A percentile compares a stretch with the other conserved stretches of the same genome.
phyloP scores from a whole-genome alignment of 2,888 invertebrate genomes.

The Zeuzera pyrina region DNA sequence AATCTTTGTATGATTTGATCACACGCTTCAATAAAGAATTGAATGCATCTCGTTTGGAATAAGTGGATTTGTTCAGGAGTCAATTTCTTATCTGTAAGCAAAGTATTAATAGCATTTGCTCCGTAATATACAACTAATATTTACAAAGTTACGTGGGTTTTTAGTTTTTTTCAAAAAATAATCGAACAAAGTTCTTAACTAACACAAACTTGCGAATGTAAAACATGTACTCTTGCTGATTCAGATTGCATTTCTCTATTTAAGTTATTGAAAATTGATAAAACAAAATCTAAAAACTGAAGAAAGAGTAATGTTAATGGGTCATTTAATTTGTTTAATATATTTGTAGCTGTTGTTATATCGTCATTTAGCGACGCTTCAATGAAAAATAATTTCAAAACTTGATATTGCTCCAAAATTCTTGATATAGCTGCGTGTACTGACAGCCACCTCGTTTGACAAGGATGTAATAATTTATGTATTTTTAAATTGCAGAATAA shows the following conservation, averaged over 20 bases:
- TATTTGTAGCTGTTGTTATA: slow-evolving; percentile 4
- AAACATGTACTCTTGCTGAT: too few species aligned
- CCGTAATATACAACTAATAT: too few species aligned
- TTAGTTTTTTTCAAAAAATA: too few species aligned
- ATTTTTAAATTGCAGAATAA: slow-evolving; percentile 9
- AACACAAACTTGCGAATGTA: slow-evolving; percentile 17
- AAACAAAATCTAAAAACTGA: slow-evolving; percentile 16
- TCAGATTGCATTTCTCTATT: slow-evolving; percentile 19
- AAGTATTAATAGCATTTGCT: slow-evolving; percentile 11
- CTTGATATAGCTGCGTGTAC: neutral
- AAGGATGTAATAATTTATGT: slow-evolving; percentile 8
- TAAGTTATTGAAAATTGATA: slow-evolving; percentile 13
- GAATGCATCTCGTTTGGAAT: slow-evolving; percentile 14
- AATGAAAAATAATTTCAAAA: slow-evolving; percentile 1
- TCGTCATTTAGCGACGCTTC: slow-evolving; percentile 2
- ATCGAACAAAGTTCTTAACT: too few species aligned
- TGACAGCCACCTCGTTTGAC: slow-evolving; percentile 12
- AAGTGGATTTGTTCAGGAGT: slow-evolving; percentile 14
- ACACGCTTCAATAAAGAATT: slow-evolving; percentile 8
- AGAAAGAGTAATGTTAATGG: slow-evolving; percentile 13
- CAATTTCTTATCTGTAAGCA: slow-evolving; percentile 11
- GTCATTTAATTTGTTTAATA: slow-evolving; percentile 8
- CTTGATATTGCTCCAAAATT: neutral
- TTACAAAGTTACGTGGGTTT: slow-evolving; percentile 11
- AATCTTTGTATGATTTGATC: neutral